Base-by-base conservation (phyloP, 2,888 invertebrate species). In the Spatulosminthurus flaviceps region DNA sequence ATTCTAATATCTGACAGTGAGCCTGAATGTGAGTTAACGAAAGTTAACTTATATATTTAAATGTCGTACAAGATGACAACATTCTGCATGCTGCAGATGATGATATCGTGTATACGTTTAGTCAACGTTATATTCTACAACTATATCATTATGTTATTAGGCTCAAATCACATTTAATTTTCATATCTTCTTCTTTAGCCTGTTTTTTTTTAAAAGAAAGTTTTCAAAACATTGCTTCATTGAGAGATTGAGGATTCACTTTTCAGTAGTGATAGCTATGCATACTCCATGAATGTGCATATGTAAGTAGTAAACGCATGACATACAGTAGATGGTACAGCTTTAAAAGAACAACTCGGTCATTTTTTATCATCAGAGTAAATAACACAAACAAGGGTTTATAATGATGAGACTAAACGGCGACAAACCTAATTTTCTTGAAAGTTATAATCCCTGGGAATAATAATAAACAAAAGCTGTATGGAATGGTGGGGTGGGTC, bases 361-460 rank as follows among this genome's bases (percentile, higher is more conserved):
- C 51, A 51, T 51, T 51, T 51, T 51, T 51, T 51, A 19, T 51
- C n/a, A 51, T 51, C n/a, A 19, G 16, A 19, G 51, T 51, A 51
- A 51, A 51, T 51, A 51, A 19, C 9, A 19, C 51, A 19, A 51
- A 13, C 16, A 51, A 51, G 51, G n/a, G 51, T 51, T 51, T 51
- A 51, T n/a, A 51, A 51, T 51, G 51, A 51, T 51, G 51, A 51
- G 51, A 19, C 51, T 51, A 19, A 51, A 51, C 51, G 16, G n/a
- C 51, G 34, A 51, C 51, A 51, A 51, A 51, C 51, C 51, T 51
- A 51, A 51, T 51, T 51, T 51, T 51, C 51, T n/a, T 51, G 51
- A 51, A 51, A 51, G 51, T 51, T 51, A 51, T 51, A 51, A 51
- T 51, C 51, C 51, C n/a, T 19, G 51, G n/a, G 51, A 9, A 51